Evolutionary conservation across 2,888 invertebrate species (phyloP).

Genomic region (Hypena proboscidalis): DNA sequence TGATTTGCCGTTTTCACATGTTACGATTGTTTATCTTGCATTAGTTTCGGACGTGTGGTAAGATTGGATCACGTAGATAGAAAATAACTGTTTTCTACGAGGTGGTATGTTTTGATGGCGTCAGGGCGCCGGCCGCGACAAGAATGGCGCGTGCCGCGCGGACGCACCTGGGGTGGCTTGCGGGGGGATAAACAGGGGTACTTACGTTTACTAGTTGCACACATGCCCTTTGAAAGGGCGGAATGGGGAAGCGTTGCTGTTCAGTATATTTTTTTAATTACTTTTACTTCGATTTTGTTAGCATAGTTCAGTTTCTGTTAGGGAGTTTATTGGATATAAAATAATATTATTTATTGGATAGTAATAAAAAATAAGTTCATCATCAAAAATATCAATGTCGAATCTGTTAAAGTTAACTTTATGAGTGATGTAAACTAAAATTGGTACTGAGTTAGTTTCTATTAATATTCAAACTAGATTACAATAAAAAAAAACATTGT

Average conservation of each 20-base stretch:
- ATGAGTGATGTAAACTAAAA: no score
- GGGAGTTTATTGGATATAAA: no score
- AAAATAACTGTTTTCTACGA: conserved; percentile 50
- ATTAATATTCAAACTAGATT: no score
- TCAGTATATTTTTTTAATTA: conserved; percentile 35
- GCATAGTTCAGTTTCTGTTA: no score
- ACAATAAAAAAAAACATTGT: no score
- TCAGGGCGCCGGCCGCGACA: conserved; percentile 78
- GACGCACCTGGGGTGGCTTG: conserved; percentile 80
- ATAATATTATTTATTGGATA: no score
- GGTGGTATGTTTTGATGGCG: conserved; percentile 67
- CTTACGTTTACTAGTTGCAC: conserved; percentile 84
- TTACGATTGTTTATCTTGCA: conserved; percentile 62
- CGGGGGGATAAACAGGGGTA: conserved; percentile 84
- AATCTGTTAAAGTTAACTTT: no score
- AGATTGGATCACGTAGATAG: conserved; percentile 59
- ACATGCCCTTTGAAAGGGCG: conserved; percentile 82
- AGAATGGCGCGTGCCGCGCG: conserved; percentile 83
- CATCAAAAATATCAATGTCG: no score
- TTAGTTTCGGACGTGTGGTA: conserved; percentile 54
- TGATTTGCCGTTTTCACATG: conserved; percentile 74
- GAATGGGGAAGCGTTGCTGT: conserved; percentile 64
- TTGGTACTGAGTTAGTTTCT: no score
- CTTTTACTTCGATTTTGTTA: no score
- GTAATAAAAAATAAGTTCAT: no score